Evolutionary conservation across 2,797 vertebrate species (phyloP), one percentile per base, ranked within the genome.

Genomic region (Hephaestus fuliginosus): DNA sequence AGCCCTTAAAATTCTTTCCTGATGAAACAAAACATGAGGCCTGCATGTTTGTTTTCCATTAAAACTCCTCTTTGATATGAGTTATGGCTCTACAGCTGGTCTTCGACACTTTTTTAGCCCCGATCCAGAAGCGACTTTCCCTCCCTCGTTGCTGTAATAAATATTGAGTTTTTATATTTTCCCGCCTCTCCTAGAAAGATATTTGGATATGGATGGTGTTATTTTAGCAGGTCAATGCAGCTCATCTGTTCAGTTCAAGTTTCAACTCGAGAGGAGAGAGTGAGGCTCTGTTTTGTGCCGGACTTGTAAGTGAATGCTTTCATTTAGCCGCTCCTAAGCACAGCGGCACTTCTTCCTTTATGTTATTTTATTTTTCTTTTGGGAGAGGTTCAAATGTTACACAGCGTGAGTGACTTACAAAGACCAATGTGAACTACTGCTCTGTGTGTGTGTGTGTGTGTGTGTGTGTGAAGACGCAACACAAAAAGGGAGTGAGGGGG

Each of bases 401-500:
- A 33, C 77, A 46, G 71, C 44, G 41, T 66, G 44, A 80, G 62
- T 72, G 69, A 78, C 73, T 80, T 68, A 68, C 64, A 81, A 33
- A 67, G 30, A 49, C 64, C 49, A 62, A 20, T 41, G n/a, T 6
- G 43, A 65, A 48, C 20, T 46, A 22, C 46, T 67, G 80, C 58
- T 60, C 2, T 44, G 49, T 51, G 60, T 60, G 20, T 68, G 56
- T 72, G 74, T 44, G 49, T 51, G 60, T 60, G 20, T 68, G 56
- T 72, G 74, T 64, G 48, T 61, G n/a, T 66, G 41, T 64, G 25
- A 74, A 52, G 48, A 76, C 46, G 64, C 44, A 62, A 72, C 81
- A 88, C 77, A 80, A 81, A 80, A 68, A 60, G 39, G 55, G 61
- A 76, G 78, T 53, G 61, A 25, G 51, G 75, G 75, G 55, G 57